Evolutionary conservation across 2,888 invertebrate species (phyloP), one percentile per base, ranked within the genome.

Genomic region (Falcaria lacertinaria): DNA sequence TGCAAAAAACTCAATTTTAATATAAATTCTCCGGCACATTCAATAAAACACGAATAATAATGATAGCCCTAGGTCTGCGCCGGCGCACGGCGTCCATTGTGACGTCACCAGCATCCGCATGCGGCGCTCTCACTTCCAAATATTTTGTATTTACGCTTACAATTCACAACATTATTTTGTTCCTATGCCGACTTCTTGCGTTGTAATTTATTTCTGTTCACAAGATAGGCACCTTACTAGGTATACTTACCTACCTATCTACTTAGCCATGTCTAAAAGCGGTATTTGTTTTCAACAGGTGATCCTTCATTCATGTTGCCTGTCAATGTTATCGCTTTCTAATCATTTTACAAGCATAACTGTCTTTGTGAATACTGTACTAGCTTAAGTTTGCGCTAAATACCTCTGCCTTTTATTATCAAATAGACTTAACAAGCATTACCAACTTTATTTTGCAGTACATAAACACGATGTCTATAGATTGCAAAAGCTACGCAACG

Each of bases 71-170:
- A 3, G 2, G 11, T 4, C 28, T 11, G 11, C 11, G 11, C 6
- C 28, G 51, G 57, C 67, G 60, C 60, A 63, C 58, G 69, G 50
- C 59, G 28, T 48, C 62, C 51, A 70, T 71, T 71, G 71, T 70
- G 44, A 69, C 71, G 69, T 69, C 66, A 60, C 19, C 34, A 45
- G 45, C 66, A 74, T 70, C 68, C 74, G 70, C 55, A 56, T 70
- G 63, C 54, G 57, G 48, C 53, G 56, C 64, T 70, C 69, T 71
- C 58, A 64, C 69, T 63, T 57, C 66, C 66, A 80, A 80, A 77
- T 77, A 74, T 80, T 80, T 77, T 69, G 65, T 72, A 66, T 79
- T 76, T 74, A 68, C 58, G 45, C 52, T 64, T 63, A 45, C 56
- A 60, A 65, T 69, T 69, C 67, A 62, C 64, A 64, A 72, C 60